Evolutionary conservation across 1,140 invertebrate genomes (phyloP).

Genomic region (Sitophilus oryzae): DNA sequence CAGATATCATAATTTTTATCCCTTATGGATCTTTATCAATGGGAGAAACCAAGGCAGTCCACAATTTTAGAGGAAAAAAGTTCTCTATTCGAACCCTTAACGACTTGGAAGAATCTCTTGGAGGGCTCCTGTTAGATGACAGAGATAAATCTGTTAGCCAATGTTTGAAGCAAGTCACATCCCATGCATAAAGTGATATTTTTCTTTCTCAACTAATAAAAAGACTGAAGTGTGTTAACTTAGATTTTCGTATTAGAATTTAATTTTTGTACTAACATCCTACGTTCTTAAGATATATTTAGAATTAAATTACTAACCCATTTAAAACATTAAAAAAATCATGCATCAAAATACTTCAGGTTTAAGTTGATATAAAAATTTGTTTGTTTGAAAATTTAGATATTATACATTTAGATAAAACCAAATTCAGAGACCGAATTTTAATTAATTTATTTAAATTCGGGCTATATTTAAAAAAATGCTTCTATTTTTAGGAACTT

Average conservation of each 20-base stretch:
- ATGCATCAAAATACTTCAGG: neutral
- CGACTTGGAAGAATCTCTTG: constrained; percentile 33
- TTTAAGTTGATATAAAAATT: neutral
- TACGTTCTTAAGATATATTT: too few species aligned
- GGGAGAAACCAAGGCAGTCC: constrained; percentile 37
- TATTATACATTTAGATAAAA: neutral
- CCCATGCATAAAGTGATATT: constrained; percentile 24
- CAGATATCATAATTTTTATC: constrained; percentile 35
- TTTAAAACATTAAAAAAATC: neutral
- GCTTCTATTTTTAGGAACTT: neutral
- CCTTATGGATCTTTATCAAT: constrained; percentile 34
- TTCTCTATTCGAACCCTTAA: constrained; percentile 38
- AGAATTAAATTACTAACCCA: neutral
- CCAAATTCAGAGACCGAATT: neutral
- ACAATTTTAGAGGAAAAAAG: constrained; percentile 35
- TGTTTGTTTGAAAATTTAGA: neutral
- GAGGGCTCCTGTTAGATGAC: constrained; percentile 30
- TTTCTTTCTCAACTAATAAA: neutral
- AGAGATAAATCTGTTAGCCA: constrained; percentile 39
- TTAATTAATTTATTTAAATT: too few species aligned
- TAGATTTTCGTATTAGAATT: constrained; percentile 5
- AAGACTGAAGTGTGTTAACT: neutral
- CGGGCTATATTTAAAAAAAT: neutral
- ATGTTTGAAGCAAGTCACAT: constrained; percentile 38
- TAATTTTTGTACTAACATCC: too few species aligned